Conservation (phyloP, 2,888 invertebrate genomes). For the Patella caerulea region DNA sequence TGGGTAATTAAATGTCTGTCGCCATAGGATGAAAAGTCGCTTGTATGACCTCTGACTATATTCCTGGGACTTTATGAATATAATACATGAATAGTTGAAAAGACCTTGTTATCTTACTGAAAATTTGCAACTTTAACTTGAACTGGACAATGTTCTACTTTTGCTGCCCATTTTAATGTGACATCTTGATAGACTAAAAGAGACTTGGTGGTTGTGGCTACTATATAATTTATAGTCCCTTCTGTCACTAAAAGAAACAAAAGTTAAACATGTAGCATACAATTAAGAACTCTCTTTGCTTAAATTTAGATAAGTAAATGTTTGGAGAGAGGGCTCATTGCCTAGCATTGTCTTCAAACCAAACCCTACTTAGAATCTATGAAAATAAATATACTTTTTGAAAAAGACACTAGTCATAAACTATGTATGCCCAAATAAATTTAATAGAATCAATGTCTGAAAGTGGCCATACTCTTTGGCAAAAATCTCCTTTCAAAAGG, state of each 20-base stretch:
- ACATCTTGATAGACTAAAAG: slow-evolving; percentile 88
- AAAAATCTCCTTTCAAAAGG: no score
- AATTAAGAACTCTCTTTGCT: not conserved
- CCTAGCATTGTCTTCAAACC: not conserved
- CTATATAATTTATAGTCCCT: slow-evolving; percentile 73
- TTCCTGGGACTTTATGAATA: no score
- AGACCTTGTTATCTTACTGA: slow-evolving; percentile 72
- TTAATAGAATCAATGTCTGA: no score
- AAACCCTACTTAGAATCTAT: no score
- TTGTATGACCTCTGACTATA: no score
- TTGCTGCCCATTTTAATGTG: slow-evolving; percentile 90
- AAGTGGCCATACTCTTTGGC: no score
- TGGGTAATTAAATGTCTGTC: no score
- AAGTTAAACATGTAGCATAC: not conserved
- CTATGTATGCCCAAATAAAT: not conserved
- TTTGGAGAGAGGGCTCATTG: not conserved
- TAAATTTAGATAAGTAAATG: not conserved
- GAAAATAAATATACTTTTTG: no score
- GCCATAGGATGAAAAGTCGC: no score
- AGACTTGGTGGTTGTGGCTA: slow-evolving; percentile 86
- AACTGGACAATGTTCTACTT: slow-evolving; percentile 82
- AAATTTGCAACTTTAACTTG: slow-evolving; percentile 83
- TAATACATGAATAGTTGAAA: no score
- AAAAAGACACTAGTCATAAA: not conserved
- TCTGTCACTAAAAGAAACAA: slow-evolving; percentile 54